phyloP scores from a whole-genome alignment of 2,797 vertebrate species.

The Podarcis siculus region DNA sequence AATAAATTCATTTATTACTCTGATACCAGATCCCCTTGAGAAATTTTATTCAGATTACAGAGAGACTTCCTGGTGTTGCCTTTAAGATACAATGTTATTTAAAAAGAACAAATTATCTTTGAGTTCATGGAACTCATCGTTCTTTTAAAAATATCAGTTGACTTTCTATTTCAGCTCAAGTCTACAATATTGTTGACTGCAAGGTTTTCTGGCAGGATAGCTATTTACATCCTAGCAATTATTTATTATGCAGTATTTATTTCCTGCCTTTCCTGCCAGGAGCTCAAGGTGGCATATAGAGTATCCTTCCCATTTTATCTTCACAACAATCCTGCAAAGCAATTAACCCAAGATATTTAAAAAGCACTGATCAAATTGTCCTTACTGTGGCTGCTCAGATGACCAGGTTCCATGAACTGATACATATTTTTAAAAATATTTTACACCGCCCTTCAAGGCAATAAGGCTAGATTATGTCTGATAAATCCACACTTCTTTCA shows the following conservation, averaged over 20 bases:
- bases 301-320: background rate
- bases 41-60: background rate
- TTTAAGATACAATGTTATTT: background rate
- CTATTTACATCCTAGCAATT: background rate
- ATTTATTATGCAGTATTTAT: background rate
- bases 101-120: background rate
- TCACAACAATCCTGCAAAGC: background rate
- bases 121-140: background rate
- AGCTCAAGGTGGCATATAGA: background rate
- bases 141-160: background rate
- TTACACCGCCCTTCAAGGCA: too few relatives aligned
- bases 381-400: background rate
- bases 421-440: background rate
- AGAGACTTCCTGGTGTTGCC: background rate
- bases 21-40: background rate
- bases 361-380: background rate
- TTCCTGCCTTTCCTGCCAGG: background rate
- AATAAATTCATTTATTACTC: background rate
- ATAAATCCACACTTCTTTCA: background rate
- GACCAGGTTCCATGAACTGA: background rate
- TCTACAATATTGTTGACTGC: background rate
- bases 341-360: background rate
- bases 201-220: background rate
- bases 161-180: background rate
- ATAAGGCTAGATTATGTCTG: background rate